Base-by-base conservation (phyloP, 2,888 invertebrate genomes). In the Bedellia somnulentella region DNA sequence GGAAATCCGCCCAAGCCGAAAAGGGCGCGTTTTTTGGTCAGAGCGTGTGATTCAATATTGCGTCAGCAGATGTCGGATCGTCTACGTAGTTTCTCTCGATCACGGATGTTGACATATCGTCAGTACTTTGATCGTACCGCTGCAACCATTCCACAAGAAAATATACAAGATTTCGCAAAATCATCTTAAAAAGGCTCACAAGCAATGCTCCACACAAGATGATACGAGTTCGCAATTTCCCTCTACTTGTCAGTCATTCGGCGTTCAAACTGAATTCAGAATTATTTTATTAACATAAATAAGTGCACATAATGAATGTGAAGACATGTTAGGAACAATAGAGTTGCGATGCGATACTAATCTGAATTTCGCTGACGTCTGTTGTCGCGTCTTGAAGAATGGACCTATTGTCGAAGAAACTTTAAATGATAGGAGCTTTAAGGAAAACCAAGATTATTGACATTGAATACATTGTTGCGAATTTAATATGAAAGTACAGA, bases 261-360 rank as follows among this genome's bases (percentile, higher is more conserved):
- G n/a, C n/a, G n/a, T n/a, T n/a, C n/a, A n/a, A n/a, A n/a, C n/a
- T n/a, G n/a, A n/a, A n/a, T n/a, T n/a, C n/a, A n/a, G n/a, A n/a
- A n/a, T n/a, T n/a, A n/a, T n/a, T n/a, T n/a, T n/a, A n/a, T n/a
- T n/a, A n/a, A n/a, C n/a, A n/a, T n/a, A n/a, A n/a, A n/a, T n/a
- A n/a, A n/a, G 44, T 39, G 41, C 41, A 49, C 61, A 70, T 68
- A 73, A 73, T 71, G 64, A 60, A 57, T 57, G 44, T 38, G 61
- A 67, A 52, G 70, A 73, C 73, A 56, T 73, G 73, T 73, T 67
- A 57, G 60, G 73, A 73, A 73, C 73, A 73, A 73, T 73, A 56
- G n/a, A n/a, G 70, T 47, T 45, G 37, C 54, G 55, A 52, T 58
- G 63, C 58, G 70, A 68, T 64, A 64, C 45, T 71, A 64, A 73